Evolutionary conservation across 2,888 invertebrate species (phyloP).

Genomic region (Nineta flava): DNA sequence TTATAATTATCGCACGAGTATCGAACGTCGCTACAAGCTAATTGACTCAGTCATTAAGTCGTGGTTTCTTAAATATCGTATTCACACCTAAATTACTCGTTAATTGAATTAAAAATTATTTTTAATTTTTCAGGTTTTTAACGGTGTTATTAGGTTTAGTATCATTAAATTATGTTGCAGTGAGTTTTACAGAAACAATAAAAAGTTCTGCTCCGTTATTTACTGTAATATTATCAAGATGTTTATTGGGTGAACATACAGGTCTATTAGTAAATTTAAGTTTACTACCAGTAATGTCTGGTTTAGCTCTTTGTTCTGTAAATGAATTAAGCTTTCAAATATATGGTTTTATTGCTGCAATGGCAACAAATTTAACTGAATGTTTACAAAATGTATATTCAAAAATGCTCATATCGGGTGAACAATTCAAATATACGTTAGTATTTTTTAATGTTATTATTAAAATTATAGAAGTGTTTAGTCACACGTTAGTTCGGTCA

Average conservation of each 20-base stretch:
- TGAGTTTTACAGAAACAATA: slow-evolving; percentile 67
- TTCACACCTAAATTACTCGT: too few species aligned
- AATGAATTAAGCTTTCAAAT: slow-evolving; percentile 62
- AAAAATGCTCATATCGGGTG: slow-evolving; percentile 59
- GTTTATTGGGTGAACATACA: slow-evolving; percentile 45
- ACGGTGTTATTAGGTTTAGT: slow-evolving; percentile 59
- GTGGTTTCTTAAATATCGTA: too few species aligned
- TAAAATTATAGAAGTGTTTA: too few species aligned
- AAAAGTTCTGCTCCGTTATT: slow-evolving; percentile 68
- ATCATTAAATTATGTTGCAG: slow-evolving; percentile 60
- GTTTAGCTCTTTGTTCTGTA: slow-evolving; percentile 57
- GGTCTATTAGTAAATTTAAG: slow-evolving; percentile 52
- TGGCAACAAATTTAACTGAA: slow-evolving; percentile 65
- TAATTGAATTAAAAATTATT: too few species aligned
- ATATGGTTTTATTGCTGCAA: slow-evolving; percentile 53
- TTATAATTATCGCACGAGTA: too few species aligned
- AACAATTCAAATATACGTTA: slow-evolving; percentile 58
- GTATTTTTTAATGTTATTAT: slow-evolving; percentile 19
- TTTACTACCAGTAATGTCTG: slow-evolving; percentile 60
- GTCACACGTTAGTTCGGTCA: too few species aligned
- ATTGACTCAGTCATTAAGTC: too few species aligned
- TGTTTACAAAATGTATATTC: slow-evolving; percentile 67
- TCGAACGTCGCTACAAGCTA: background rate
- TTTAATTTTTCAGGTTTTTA: slow-evolving; percentile 36
- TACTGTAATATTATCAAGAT: slow-evolving; percentile 56